phyloP scores from a whole-genome alignment of 2,797 vertebrate genomes.

The Pipistrellus pipistrellus region DNA sequence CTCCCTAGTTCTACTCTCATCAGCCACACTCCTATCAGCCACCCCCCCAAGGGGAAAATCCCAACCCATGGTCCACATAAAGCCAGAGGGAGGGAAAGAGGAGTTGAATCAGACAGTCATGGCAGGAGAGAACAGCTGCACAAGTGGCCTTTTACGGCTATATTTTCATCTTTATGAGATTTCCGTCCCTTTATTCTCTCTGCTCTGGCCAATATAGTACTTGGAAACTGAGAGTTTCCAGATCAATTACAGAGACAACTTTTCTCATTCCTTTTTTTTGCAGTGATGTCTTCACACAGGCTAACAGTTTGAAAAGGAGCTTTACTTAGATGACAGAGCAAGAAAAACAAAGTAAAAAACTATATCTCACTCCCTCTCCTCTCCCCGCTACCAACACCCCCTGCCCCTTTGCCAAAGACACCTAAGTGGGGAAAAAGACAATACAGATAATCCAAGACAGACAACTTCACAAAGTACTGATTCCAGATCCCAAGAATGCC shows the following conservation, averaged over 20 bases:
- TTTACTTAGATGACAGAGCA: background rate
- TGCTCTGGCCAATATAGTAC: too few species aligned
- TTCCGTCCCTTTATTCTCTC: background rate
- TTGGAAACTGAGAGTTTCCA: background rate
- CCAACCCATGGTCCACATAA: too few species aligned
- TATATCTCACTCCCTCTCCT: background rate
- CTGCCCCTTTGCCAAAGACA: background rate
- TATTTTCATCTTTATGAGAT: background rate
- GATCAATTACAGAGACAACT: background rate
- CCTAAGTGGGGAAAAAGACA: background rate
- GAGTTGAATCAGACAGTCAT: too few species aligned
- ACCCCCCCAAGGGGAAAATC: background rate
- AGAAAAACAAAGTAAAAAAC: background rate
- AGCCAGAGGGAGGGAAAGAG: too few species aligned
- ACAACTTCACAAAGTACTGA: background rate
- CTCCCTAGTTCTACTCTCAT: background rate
- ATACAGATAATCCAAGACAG: conserved; percentile 18
- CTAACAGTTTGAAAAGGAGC: background rate
- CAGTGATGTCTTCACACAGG: background rate
- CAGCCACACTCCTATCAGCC: background rate
- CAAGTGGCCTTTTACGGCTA: too few species aligned
- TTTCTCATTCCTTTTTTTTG: background rate
- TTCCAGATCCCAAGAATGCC: conserved; percentile 36
- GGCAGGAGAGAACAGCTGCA: too few species aligned
- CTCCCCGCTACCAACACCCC: too few species aligned